phyloP scores from a whole-genome alignment of 2,888 invertebrate genomes.

The Tipula helvola region DNA sequence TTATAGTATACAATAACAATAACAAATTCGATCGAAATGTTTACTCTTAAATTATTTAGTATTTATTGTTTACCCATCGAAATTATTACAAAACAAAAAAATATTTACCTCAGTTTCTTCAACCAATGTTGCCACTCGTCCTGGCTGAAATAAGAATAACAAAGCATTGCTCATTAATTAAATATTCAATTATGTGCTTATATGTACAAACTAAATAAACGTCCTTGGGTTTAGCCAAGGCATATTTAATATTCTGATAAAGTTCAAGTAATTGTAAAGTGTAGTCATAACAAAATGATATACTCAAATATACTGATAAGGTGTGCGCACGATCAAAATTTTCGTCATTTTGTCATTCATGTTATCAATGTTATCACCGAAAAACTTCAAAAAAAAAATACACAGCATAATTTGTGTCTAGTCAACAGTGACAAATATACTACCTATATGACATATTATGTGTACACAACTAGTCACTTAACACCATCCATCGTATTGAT shows the following conservation, averaged over 20 bases:
- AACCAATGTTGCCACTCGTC: slow-evolving; percentile 77
- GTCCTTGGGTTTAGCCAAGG: background rate
- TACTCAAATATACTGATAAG: background rate
- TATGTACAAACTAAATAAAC: background rate
- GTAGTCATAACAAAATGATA: background rate
- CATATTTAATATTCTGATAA: background rate
- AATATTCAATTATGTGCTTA: background rate
- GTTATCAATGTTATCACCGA: background rate
- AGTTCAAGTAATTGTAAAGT: background rate
- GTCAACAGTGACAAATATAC: background rate
- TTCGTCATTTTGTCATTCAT: background rate
- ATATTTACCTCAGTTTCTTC: slow-evolving; percentile 42
- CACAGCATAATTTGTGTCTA: background rate
- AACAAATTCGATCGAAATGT: background rate
- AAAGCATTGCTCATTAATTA: slow-evolving; percentile 15
- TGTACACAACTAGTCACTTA: background rate
- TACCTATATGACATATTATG: too few relatives aligned
- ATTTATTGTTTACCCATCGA: background rate
- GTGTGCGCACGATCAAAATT: background rate
- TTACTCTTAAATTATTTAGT: background rate
- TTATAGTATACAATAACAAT: too few relatives aligned
- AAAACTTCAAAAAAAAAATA: background rate
- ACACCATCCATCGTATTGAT: background rate
- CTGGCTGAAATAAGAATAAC: slow-evolving; percentile 59
- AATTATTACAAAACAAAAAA: background rate